Evolutionary conservation across 2,113 vertebrate species (phyloP), one percentile per base, ranked within the genome.

Genomic region (Carettochelys insculpta): DNA sequence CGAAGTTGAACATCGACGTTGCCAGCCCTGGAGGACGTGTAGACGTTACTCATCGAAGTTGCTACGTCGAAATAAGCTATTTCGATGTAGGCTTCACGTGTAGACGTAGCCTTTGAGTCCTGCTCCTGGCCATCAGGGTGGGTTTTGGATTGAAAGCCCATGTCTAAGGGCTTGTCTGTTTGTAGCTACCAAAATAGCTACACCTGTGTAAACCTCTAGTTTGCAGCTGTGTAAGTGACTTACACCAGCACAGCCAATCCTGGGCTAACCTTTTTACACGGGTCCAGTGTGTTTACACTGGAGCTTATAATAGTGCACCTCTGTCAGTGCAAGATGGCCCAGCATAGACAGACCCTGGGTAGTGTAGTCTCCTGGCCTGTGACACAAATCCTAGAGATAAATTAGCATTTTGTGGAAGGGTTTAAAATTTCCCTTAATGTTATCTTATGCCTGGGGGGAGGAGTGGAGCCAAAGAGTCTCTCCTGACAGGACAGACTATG

Each of bases 321-420:
- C 19, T 45, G 24, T 73, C 86, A 80, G n/a, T 0, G 0, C 78
- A 41, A 65, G 1, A 0, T 51, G 45, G 1, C 48, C 52, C 68
- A 0, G 0, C 1, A 0, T 5, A 81, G 88, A 77, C 87, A 47
- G 77, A 29, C 83, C 80, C 86, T 83, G 87, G 65, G 92, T 90
- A n/a, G n/a, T 77, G 43, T 93, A 95, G 41, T 0, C 11, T 76
- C 88, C 50, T 0, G 0, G 77, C 73, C 90, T 94, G 86, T 53
- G 85, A 95, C 22, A 84, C 51, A 85, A 94, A 88, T 92, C 94
- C 90, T 85, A 86, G 76, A 85, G 53, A 81, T 24, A 91, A 88
- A 96, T 94, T 88, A 65, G 80, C 11, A 1, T 91, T 90, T 84
- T 29, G 22, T 3, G 86, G 86, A 8, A 14, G 86, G 89, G 92